Evolutionary conservation across 2,113 vertebrate species (phyloP), one percentile per base, ranked within the genome.

Genomic region (Bos javanicus): DNA sequence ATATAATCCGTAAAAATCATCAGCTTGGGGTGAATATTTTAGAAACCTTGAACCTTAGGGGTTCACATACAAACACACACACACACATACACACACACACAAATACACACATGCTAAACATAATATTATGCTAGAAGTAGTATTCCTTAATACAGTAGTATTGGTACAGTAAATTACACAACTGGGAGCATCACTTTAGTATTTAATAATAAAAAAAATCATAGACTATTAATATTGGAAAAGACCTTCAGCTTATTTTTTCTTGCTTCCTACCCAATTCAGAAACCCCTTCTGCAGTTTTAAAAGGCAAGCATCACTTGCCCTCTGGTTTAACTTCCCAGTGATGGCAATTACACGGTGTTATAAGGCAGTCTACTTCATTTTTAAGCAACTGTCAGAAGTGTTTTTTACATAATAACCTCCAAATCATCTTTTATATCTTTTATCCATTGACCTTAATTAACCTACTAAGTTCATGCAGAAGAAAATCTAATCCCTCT

Each of bases 1-100:
- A 96, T 60, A 88, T 62, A 88, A 95, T 84, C 62, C 17, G 62
- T 59, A 94, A 91, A 96, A 97, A 89, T 94, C 64, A 93, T 84
- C 60, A 64, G 36, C 88, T 93, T 95, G 39, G 60, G 80, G 52
- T 39, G 97, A 97, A 94, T 56, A 57, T 90, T 95, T 94, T 80
- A 87, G 83, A 86, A 30, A 87, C 46, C n/a, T 33, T 95, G 7
- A 82, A 92, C 33, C 23, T 82, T 74, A 81, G 17, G 10, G 11
- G 43, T 23, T 48, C 17, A 86, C 8, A 96, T 2, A 46, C 1
- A 33, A 14, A 50, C 9, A 60, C 6, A 74, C 16, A 43, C 21
- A 94, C 21, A 83, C 39, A 36, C 36, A 36, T 3, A 36, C 59
- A 30, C 1, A 50, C 11, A 48, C 12, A 52, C 50, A 52, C 50